A percentile compares a stretch with the other conserved stretches of the same genome.
phyloP scores from a whole-genome alignment of 2,797 vertebrate genomes.

The Gymnothorax reevesii region DNA sequence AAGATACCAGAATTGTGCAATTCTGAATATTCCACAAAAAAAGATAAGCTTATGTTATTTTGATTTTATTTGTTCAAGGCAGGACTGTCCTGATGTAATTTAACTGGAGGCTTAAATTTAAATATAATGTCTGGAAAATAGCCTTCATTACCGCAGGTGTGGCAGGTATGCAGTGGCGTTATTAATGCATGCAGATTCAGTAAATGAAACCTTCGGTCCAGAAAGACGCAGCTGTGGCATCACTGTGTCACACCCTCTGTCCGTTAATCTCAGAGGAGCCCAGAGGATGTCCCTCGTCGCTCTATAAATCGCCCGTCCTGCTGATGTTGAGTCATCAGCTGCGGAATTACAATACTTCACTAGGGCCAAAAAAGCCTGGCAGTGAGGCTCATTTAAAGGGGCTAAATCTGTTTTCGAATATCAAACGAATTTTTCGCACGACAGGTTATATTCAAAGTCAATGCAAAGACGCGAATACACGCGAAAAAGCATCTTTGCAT shows the following conservation, averaged over 20 bases:
- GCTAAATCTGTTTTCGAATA: neutral
- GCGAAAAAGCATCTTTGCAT: too few species aligned
- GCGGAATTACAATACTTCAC: neutral
- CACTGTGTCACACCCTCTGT: neutral
- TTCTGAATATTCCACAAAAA: too few species aligned
- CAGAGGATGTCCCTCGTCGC: neutral
- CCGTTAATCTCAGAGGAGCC: neutral
- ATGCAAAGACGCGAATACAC: too few species aligned
- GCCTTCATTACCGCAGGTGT: neutral
- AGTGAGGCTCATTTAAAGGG: neutral
- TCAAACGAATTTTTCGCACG: too few species aligned
- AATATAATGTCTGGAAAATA: neutral
- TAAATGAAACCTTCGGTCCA: too few species aligned
- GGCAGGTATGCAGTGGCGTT: neutral
- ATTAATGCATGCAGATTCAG: too few species aligned
- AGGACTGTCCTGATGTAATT: too few species aligned
- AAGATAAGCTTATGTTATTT: too few species aligned
- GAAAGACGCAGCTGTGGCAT: neutral
- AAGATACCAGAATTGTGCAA: too few species aligned
- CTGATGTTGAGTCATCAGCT: conserved; percentile 2
- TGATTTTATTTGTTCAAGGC: too few species aligned
- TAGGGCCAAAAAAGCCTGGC: neutral
- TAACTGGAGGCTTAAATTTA: too few species aligned
- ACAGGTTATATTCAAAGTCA: too few species aligned
- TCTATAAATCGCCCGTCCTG: neutral